A percentile compares a stretch with the other conserved stretches of the same genome.
Evolutionary conservation across 2,888 invertebrate species (phyloP).

Genomic region (Abrostola tripartita): DNA sequence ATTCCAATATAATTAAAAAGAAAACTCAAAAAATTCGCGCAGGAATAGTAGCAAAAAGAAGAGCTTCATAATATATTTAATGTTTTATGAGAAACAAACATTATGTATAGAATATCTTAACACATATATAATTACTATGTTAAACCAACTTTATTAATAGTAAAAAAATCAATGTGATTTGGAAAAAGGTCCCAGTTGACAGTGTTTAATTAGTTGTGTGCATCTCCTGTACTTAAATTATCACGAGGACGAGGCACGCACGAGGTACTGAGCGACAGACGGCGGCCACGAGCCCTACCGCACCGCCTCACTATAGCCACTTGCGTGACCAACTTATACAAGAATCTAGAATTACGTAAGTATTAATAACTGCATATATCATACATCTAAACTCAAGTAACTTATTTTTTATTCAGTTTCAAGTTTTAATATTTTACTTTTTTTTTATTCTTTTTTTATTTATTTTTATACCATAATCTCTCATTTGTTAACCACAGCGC

Average conservation of each 20-base stretch:
- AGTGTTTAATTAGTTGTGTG: conserved; percentile 70
- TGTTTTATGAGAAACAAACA: conserved; percentile 62
- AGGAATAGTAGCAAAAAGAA: conserved; percentile 57
- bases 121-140: conserved; percentile 70
- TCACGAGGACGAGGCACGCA: conserved; percentile 80
- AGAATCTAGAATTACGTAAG: conserved; percentile 87
- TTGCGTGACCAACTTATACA: conserved; percentile 77
- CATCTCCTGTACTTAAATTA: conserved; percentile 82
- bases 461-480: conserved; percentile 89
- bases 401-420: conserved; percentile 88
- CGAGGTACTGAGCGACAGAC: conserved; percentile 64
- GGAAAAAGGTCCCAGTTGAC: conserved; percentile 71
- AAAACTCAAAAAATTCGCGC: conserved; percentile 58
- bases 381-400: conserved; percentile 88
- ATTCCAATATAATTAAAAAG: conserved; percentile 58
- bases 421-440: conserved; percentile 88
- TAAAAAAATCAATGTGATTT: conserved; percentile 77
- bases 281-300: conserved; percentile 57
- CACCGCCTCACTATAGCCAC: conserved; percentile 66
- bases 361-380: conserved; percentile 87
- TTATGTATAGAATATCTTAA: conserved; percentile 69
- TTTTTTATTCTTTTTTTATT: conserved; percentile 84
- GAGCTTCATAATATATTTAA: conserved; percentile 40
- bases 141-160: conserved; percentile 72
- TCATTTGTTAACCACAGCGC: conserved; percentile 87